Conservation (phyloP, 1,140 invertebrate genomes). For the Drosophila nebulosa region DNA sequence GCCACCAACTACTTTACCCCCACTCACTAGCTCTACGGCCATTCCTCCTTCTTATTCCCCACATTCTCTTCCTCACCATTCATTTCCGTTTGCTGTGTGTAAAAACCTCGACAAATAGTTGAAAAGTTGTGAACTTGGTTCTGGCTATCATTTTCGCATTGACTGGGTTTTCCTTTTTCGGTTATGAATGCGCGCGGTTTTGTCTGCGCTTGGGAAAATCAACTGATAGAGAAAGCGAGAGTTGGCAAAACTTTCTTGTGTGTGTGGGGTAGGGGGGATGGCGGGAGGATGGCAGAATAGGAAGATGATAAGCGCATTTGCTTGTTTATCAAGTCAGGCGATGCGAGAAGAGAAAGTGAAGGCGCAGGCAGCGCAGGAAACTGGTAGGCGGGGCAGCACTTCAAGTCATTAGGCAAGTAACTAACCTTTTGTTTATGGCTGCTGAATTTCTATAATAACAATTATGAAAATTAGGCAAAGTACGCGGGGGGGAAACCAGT, state of each 20-base stretch:
- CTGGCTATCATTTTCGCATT: slow-evolving; percentile 72
- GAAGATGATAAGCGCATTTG: slow-evolving; percentile 73
- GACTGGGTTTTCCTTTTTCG: slow-evolving; percentile 44
- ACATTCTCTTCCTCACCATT: neutral
- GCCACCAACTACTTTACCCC: no score
- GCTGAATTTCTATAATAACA: slow-evolving; percentile 79
- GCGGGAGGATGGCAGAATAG: neutral
- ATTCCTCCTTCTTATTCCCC: neutral
- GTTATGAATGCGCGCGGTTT: slow-evolving; percentile 60
- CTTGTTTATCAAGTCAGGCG: slow-evolving; percentile 65
- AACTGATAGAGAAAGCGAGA: slow-evolving; percentile 38
- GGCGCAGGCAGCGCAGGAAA: neutral
- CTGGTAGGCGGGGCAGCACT: slow-evolving; percentile 39
- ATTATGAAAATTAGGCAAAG: slow-evolving; percentile 76
- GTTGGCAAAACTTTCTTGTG: slow-evolving; percentile 32
- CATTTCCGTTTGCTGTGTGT: neutral
- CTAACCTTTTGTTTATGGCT: slow-evolving; percentile 77
- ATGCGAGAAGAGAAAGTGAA: neutral
- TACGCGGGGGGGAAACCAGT: neutral
- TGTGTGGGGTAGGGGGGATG: neutral
- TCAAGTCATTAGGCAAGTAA: slow-evolving; percentile 78
- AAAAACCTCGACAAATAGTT: slow-evolving; percentile 44
- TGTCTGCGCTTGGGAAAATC: slow-evolving; percentile 29
- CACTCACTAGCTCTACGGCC: no score
- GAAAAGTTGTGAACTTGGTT: slow-evolving; percentile 68